Evolutionary conservation across 2,797 vertebrate species (phyloP), one percentile per base, ranked within the genome.

Genomic region (Toxotes lorentzi): DNA sequence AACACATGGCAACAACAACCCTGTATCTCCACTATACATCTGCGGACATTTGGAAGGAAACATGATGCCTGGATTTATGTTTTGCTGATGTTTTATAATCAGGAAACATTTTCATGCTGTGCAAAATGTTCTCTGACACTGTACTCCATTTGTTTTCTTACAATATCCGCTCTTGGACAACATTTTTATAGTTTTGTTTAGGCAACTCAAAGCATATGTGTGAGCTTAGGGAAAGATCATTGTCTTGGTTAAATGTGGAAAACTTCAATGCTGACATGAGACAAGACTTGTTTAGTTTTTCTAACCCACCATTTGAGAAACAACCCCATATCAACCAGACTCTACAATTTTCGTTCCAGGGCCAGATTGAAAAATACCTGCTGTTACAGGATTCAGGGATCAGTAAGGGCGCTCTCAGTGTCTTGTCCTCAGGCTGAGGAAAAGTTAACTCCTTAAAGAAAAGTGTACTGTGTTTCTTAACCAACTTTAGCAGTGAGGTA

Each of bases 321-420:
- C 27, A 43, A 11, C 4, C 30, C 5, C n/a, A 68, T 41, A 56
- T 62, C 63, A 12, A 54, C n/a, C 50, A 38, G 32, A 0, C 9
- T 53, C 3, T 16, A 9, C 4, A n/a, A 16, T 30, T 24, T 38
- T 12, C 1, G 10, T 21, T 69, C 0, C 16, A 11, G 24, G 38
- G 12, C 12, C 6, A 35, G 58, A 30, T 4, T 41, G 4, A 63
- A 47, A 56, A 35, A 48, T 30, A 47, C 34, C 34, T 40, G 38
- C 56, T 27, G 38, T 32, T 38, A n/a, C 59, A 16, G 30, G 23
- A 32, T 43, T 13, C 2, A 51, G 21, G 24, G 23, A 51, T 51
- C 63, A 41, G 13, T 45, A 27, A 54, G n/a, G 27, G 16, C 38
- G 27, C 48, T 34, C 53, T 66, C 34, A 40, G 4, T 75, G 63